A percentile compares a stretch with the other conserved stretches of the same genome.
These are phyloP conservation scores for Melanotaenia maccullochi DNA, from an alignment of 2,797 vertebrate genomes.

Conservation along the genomic window DNA sequence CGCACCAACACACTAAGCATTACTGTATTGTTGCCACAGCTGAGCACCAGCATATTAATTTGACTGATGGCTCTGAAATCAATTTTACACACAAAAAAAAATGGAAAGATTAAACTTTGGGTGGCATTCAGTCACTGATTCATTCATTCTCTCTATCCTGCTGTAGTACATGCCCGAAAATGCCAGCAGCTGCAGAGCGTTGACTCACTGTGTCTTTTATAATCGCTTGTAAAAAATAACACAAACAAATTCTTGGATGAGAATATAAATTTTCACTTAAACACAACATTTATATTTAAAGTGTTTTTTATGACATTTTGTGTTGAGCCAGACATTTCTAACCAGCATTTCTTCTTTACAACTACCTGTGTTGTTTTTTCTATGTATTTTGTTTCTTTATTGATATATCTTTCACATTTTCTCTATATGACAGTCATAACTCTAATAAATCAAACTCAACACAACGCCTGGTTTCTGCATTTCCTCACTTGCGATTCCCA, in stretches of 20 bases:
- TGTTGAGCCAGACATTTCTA: background rate
- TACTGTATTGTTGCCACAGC: background rate
- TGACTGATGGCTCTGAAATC: slow-evolving; percentile 8
- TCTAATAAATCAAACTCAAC: background rate
- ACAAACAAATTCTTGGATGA: background rate
- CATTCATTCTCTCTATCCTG: background rate
- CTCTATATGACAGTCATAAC: background rate
- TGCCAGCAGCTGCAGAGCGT: slow-evolving; percentile 8
- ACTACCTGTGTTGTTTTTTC: background rate
- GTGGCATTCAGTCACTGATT: background rate
- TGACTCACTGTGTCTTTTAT: slow-evolving; percentile 33
- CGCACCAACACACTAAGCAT: background rate
- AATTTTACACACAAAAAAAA: background rate
- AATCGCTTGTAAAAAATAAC: slow-evolving; percentile 11
- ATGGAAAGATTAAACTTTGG: background rate
- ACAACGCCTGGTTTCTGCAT: background rate
- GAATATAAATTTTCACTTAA: slow-evolving; percentile 1
- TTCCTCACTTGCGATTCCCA: slow-evolving; percentile 45
- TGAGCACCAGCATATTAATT: background rate
- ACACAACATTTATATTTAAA: background rate
- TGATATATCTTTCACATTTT: background rate
- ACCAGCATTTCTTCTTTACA: background rate
- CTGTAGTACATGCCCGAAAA: background rate
- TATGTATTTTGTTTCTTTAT: background rate
- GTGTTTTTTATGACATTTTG: background rate